Conservation (phyloP, 1,140 invertebrate genomes). For the Drosophila serrata region DNA sequence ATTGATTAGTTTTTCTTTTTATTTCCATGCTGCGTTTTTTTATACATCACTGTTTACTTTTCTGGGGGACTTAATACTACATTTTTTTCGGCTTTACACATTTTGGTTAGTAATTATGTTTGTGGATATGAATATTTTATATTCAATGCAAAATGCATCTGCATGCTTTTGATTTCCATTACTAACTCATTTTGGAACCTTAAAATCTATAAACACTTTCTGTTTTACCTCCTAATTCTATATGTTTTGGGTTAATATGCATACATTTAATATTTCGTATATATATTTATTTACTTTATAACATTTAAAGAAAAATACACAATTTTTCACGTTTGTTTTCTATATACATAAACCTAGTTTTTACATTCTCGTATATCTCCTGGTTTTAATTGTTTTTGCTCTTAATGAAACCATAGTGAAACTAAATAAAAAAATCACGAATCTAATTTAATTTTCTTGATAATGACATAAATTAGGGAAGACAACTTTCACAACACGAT, state of each 20-base stretch:
- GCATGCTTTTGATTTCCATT: slow-evolving; percentile 40
- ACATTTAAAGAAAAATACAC: slow-evolving; percentile 27
- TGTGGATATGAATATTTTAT: slow-evolving; percentile 74
- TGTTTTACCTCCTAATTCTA: slow-evolving; percentile 9
- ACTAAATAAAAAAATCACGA: slow-evolving; percentile 2
- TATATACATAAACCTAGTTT: slow-evolving; percentile 55
- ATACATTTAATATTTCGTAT: neutral
- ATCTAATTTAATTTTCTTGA: neutral
- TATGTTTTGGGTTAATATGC: slow-evolving; percentile 23
- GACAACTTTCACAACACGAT: slow-evolving; percentile 81
- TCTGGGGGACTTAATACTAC: slow-evolving; percentile 24
- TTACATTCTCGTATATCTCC: slow-evolving; percentile 18
- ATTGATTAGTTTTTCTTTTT: slow-evolving; percentile 36
- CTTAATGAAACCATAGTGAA: slow-evolving; percentile 32
- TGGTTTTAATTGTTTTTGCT: neutral
- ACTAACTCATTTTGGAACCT: slow-evolving; percentile 33
- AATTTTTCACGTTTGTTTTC: slow-evolving; percentile 7
- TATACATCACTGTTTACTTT: slow-evolving; percentile 54
- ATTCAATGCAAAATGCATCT: slow-evolving; percentile 59
- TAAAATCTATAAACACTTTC: slow-evolving; percentile 59
- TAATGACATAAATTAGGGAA: slow-evolving; percentile 68
- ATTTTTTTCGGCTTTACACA: slow-evolving; percentile 37
- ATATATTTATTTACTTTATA: slow-evolving; percentile 21
- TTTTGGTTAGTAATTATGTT: slow-evolving; percentile 36
- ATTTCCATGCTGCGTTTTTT: slow-evolving; percentile 57